phyloP scores from a whole-genome alignment of 2,113 vertebrate genomes.

The Polypterus bichir region DNA sequence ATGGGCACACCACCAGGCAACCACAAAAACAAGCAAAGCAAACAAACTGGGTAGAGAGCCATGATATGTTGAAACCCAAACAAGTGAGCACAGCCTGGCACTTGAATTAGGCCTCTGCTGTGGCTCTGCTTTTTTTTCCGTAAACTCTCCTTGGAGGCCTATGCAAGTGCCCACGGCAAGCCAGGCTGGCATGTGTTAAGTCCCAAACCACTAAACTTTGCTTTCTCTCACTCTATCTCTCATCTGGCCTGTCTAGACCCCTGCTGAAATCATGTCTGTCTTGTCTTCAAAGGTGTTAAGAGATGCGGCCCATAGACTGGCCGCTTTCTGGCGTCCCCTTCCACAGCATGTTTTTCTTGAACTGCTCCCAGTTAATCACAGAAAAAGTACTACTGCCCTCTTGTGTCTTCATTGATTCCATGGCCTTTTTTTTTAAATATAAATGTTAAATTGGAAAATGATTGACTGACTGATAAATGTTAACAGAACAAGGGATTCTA shows the following conservation, averaged over 20 bases:
- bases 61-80: no score
- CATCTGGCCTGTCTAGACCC: not conserved
- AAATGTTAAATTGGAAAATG: no score
- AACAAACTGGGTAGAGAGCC: not conserved
- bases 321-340: not conserved
- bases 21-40: conserved; percentile 14
- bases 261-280: not conserved
- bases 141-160: no score
- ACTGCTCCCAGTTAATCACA: not conserved
- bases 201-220: not conserved
- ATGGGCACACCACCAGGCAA: conserved; percentile 8
- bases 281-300: not conserved
- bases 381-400: not conserved
- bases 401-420: not conserved
- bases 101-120: no score
- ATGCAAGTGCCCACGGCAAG: no score
- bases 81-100: no score
- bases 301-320: not conserved
- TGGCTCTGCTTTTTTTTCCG: no score
- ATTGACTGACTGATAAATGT: no score
- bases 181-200: not conserved
- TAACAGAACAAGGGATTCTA: no score
- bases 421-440: not conserved
- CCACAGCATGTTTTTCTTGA: not conserved
- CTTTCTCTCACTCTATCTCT: not conserved